Evolutionary conservation across 1,140 invertebrate genomes (phyloP).

Genomic region (Ooceraea biroi): DNA sequence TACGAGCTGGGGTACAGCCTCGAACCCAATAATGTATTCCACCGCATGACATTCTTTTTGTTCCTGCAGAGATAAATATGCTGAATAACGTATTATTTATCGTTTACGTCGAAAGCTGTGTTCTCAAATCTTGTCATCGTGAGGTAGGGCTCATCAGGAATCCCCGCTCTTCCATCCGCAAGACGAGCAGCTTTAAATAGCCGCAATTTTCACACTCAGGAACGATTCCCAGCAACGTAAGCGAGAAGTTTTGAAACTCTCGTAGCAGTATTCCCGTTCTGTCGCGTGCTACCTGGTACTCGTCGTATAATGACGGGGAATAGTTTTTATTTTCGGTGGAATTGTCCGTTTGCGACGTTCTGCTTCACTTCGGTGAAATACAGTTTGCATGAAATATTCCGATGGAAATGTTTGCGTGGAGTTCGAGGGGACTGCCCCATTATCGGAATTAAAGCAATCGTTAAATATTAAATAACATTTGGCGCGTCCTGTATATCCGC

Average conservation of each 20-base stretch:
- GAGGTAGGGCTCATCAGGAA: background rate
- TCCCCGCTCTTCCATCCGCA: background rate
- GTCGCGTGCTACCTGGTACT: no score
- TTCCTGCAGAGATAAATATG: constrained; percentile 11
- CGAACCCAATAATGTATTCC: constrained; percentile 66
- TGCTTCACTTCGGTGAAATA: background rate
- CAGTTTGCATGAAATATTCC: background rate
- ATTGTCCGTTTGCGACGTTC: no score
- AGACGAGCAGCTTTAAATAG: background rate
- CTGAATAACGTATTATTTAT: constrained; percentile 24
- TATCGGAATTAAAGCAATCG: constrained; percentile 18
- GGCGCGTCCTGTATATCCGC: background rate
- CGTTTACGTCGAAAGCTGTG: constrained; percentile 4
- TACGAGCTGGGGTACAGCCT: constrained; percentile 1
- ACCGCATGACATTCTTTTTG: background rate
- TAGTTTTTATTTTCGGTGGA: no score
- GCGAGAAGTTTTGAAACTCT: no score
- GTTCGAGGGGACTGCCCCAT: background rate
- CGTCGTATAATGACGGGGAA: no score
- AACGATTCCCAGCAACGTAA: no score
- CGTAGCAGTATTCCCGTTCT: no score
- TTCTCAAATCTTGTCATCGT: background rate
- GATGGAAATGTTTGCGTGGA: background rate
- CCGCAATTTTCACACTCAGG: no score
- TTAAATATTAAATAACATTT: constrained; percentile 38